Conservation (phyloP, 2,797 vertebrate genomes). For the Percopsis omiscomaycus region DNA sequence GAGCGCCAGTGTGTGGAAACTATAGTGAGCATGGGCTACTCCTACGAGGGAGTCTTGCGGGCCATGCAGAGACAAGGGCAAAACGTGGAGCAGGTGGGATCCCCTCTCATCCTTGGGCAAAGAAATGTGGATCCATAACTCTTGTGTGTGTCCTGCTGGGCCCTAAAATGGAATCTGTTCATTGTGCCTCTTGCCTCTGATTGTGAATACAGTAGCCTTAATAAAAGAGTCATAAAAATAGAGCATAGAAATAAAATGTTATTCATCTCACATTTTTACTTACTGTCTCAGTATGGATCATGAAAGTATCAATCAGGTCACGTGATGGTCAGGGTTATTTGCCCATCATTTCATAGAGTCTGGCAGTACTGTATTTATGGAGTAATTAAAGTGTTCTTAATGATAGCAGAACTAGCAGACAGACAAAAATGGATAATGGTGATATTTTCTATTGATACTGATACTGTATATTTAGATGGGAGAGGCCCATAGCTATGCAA, state of each 20-base stretch:
- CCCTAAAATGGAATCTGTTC: background rate
- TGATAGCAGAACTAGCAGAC: background rate
- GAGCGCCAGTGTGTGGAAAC: conserved; percentile 92
- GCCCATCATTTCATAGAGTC: no score
- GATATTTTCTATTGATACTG: no score
- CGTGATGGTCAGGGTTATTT: conserved; percentile 7
- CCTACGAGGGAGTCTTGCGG: conserved; percentile 87
- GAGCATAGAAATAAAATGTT: conserved; percentile 37
- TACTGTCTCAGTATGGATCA: conserved; percentile 15
- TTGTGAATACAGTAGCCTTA: conserved; percentile 16
- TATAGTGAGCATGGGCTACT: conserved; percentile 94
- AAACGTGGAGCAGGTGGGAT: conserved; percentile 93
- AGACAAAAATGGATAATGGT: background rate
- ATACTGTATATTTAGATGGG: background rate
- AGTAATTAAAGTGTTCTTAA: no score
- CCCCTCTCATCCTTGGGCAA: conserved; percentile 14
- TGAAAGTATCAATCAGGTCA: conserved; percentile 7
- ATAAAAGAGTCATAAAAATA: conserved; percentile 6
- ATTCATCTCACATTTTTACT: background rate
- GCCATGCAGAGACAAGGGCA: conserved; percentile 97
- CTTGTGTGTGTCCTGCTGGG: background rate
- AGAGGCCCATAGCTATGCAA: no score
- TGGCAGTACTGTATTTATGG: background rate
- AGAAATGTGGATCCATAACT: conserved; percentile 27
- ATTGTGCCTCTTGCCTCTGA: conserved; percentile 10